Conservation (phyloP, 2,797 vertebrate genomes). For the Sebastes miniatus region DNA sequence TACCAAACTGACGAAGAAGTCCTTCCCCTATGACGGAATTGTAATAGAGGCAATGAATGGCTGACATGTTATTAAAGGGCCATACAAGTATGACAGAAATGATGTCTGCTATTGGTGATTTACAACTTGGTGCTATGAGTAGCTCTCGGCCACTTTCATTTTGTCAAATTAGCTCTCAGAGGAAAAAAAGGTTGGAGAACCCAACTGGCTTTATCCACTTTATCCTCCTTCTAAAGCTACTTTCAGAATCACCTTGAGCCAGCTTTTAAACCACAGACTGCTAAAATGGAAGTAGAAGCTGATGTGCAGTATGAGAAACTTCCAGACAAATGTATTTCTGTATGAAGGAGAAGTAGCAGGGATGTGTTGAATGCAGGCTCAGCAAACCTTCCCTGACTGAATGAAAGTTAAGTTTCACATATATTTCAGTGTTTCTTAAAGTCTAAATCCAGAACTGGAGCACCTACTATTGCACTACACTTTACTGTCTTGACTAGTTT, state of each 20-base stretch:
- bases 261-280: not conserved
- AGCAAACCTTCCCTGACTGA: constrained; percentile 1
- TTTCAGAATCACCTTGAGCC: not conserved
- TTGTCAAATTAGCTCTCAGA: too few species aligned
- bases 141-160: too few species aligned
- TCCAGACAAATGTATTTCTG: not conserved
- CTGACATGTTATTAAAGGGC: too few species aligned
- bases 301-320: not conserved
- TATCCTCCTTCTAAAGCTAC: not conserved
- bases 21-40: too few species aligned
- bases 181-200: too few species aligned
- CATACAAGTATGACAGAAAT: too few species aligned
- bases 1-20: too few species aligned
- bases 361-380: not conserved
- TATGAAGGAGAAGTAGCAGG: not conserved
- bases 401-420: constrained; percentile 9
- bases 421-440: not conserved
- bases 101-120: too few species aligned
- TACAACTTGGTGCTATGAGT: too few species aligned
- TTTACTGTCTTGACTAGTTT: not conserved
- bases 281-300: not conserved
- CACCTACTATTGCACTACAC: not conserved
- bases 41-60: too few species aligned
- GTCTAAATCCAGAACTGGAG: not conserved
- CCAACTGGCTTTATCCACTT: not conserved